Evolutionary conservation across 2,113 vertebrate species (phyloP).

Genomic region (Centropus unirufus): DNA sequence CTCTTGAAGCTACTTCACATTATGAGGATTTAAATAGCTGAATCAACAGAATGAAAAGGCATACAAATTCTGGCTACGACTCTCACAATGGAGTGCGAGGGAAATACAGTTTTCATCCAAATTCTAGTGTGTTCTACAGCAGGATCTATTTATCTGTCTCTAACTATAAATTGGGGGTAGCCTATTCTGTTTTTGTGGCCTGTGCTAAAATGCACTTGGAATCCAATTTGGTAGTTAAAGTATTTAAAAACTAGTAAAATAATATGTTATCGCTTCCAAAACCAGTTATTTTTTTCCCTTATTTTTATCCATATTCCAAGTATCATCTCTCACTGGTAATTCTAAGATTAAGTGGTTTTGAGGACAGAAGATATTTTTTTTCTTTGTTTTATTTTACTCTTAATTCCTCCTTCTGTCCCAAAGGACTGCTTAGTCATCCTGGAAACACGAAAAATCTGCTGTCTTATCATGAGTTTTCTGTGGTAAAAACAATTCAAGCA

Average conservation of each 20-base stretch:
- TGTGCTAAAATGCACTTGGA: neutral
- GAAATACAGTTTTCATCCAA: neutral
- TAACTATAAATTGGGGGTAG: slow-evolving; percentile 14
- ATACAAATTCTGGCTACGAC: neutral
- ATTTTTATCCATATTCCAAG: slow-evolving; percentile 51
- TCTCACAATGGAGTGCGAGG: neutral
- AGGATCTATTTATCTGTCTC: slow-evolving; percentile 13
- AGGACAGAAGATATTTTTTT: neutral
- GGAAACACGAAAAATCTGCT: neutral
- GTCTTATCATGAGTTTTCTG: neutral
- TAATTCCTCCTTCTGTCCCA: neutral
- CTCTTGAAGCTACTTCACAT: neutral
- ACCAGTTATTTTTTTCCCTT: slow-evolving; percentile 10
- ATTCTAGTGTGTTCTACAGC: neutral
- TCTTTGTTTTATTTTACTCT: neutral
- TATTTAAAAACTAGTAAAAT: slow-evolving; percentile 59
- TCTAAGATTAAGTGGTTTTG: slow-evolving; percentile 16
- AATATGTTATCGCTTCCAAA: slow-evolving; percentile 40
- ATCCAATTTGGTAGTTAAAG: slow-evolving; percentile 23
- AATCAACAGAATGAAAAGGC: neutral
- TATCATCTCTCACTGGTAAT: neutral
- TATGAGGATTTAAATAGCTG: neutral
- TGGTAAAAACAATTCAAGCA: neutral
- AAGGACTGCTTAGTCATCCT: neutral
- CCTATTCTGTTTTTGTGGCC: slow-evolving; percentile 38